phyloP scores from a whole-genome alignment of 2,113 vertebrate genomes.

The Reinhardtius hippoglossoides region DNA sequence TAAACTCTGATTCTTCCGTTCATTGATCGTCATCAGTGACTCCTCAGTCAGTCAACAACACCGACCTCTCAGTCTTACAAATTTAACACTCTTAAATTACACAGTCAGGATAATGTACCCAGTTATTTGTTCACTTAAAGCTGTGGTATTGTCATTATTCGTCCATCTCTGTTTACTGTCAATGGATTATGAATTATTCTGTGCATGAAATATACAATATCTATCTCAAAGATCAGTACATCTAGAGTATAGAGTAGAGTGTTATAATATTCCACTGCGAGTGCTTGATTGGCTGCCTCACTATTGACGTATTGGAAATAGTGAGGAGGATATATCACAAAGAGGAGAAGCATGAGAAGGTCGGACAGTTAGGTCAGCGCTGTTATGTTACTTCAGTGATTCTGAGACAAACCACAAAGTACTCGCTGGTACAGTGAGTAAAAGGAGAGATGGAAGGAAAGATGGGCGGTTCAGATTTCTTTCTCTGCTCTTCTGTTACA shows the following conservation, averaged over 20 bases:
- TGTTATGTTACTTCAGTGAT: background rate
- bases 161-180: background rate
- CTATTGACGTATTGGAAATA: conserved; percentile 61
- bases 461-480: too few species aligned
- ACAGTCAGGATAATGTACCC: background rate
- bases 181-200: conserved; percentile 8
- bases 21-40: conserved; percentile 55
- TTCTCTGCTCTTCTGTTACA: too few species aligned
- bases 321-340: conserved; percentile 60
- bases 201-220: conserved; percentile 35
- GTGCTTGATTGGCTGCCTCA: conserved; percentile 24
- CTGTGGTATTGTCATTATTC: conserved; percentile 2
- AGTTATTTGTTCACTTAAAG: conserved; percentile 26
- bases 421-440: background rate
- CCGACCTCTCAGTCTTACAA: conserved; percentile 13
- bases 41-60: conserved; percentile 26
- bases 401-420: background rate
- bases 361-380: conserved; percentile 48
- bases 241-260: background rate
- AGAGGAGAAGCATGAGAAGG: conserved; percentile 22
- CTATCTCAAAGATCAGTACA: conserved; percentile 22
- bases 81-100: conserved; percentile 21
- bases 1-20: conserved; percentile 44
- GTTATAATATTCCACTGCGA: conserved; percentile 8
- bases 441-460: too few species aligned